Evolutionary conservation across 2,888 invertebrate species (phyloP).

Genomic region (Phorcus lineatus): DNA sequence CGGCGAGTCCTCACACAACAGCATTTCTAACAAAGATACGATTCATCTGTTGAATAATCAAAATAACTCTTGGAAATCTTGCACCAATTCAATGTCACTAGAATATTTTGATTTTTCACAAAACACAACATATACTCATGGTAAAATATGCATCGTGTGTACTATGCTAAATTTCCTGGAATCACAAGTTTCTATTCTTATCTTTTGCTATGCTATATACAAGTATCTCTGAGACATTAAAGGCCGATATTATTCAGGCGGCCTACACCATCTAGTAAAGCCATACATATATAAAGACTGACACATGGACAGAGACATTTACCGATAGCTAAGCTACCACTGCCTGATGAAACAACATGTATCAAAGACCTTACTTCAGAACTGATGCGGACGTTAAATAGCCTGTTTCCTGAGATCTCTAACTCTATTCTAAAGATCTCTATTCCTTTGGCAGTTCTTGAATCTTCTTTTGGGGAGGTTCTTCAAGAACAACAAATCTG

Average conservation of each 20-base stretch:
- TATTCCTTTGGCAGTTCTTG: no score
- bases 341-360: no score
- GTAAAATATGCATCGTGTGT: background rate
- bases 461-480: no score
- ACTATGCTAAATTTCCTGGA: background rate
- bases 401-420: no score
- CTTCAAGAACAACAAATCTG: no score
- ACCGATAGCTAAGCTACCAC: slow-evolving; percentile 4
- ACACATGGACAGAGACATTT: background rate
- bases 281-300: background rate
- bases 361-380: no score
- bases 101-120: slow-evolving; percentile 15
- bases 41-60: background rate
- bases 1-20: background rate
- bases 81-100: slow-evolving; percentile 4
- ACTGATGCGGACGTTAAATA: no score
- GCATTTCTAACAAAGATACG: background rate
- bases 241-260: background rate
- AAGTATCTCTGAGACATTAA: background rate
- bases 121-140: background rate
- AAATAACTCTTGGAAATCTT: background rate
- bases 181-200: background rate
- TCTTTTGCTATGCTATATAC: background rate
- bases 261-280: background rate
- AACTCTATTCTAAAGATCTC: no score